phyloP scores from a whole-genome alignment of 2,113 vertebrate species.

The Arvicanthis niloticus region DNA sequence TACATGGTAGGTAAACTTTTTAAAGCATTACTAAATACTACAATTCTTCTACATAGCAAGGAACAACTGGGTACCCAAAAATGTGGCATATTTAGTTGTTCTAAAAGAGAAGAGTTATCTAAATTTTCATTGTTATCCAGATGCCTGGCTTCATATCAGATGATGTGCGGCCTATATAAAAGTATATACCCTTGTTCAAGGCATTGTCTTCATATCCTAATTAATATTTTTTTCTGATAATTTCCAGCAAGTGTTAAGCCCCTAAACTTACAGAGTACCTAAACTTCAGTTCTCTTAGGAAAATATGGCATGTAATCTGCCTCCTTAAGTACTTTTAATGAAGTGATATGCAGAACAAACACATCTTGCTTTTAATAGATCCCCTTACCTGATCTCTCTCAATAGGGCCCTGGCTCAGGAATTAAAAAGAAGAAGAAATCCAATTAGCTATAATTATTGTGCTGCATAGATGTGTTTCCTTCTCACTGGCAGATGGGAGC shows the following conservation, averaged over 20 bases:
- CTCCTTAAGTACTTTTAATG: conserved; percentile 70
- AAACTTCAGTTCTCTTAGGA: conserved; percentile 49
- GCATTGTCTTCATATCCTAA: background rate
- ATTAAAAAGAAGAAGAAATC: conserved; percentile 63
- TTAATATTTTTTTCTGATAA: conserved; percentile 3
- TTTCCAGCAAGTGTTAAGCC: conserved; percentile 55
- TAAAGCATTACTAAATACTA: background rate
- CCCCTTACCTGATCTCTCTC: conserved; percentile 62
- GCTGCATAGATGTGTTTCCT: conserved; percentile 30
- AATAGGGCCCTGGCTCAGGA: background rate
- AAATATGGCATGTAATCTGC: conserved; percentile 50
- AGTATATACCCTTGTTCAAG: conserved; percentile 6
- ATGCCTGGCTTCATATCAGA: conserved; percentile 10
- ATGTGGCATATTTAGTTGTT: background rate
- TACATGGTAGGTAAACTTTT: background rate
- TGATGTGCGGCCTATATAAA: background rate
- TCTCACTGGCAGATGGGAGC: conserved; percentile 50
- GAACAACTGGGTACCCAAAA: background rate
- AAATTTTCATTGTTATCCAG: conserved; percentile 44
- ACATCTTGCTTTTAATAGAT: conserved; percentile 69
- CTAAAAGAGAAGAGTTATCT: conserved; percentile 40
- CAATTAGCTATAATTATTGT: conserved; percentile 70
- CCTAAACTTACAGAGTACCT: conserved; percentile 46
- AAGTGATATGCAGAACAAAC: conserved; percentile 59
- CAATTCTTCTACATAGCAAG: conserved; percentile 17